A percentile compares a stretch with the other conserved stretches of the same genome.
Evolutionary conservation across 2,113 vertebrate species (phyloP).

Genomic region (Oenanthe melanoleuca): DNA sequence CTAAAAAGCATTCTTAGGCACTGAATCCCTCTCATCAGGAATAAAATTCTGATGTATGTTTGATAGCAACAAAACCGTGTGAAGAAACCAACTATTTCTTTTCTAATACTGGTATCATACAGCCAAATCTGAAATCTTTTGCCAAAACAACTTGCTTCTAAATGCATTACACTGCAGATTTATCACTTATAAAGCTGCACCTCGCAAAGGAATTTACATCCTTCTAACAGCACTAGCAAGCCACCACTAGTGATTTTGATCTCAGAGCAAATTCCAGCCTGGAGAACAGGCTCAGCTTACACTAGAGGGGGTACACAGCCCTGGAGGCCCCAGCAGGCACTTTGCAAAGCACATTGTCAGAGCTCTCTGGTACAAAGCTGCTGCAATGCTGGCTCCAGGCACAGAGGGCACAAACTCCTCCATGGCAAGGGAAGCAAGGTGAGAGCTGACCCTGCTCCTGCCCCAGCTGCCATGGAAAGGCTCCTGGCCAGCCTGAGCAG

Average conservation of each 20-base stretch:
- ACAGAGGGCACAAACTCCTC: background rate
- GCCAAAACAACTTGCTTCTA: background rate
- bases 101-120: background rate
- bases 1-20: background rate
- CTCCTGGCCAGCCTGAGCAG: rapidly evolving
- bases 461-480: background rate
- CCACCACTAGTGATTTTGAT: background rate
- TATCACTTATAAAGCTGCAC: background rate
- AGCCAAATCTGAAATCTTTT: background rate
- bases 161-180: background rate
- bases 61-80: background rate
- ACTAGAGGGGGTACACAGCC: background rate
- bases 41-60: background rate
- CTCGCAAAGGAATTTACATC: background rate
- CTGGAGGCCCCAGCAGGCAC: background rate
- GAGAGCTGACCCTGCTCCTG: background rate
- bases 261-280: background rate
- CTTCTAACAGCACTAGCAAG: background rate
- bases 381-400: background rate
- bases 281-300: background rate
- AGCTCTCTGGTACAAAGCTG: background rate
- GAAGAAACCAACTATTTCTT: background rate
- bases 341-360: background rate
- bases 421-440: background rate
- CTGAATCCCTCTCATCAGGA: background rate